phyloP scores from a whole-genome alignment of 2,888 invertebrate species.

The Trichopria drosophilae region DNA sequence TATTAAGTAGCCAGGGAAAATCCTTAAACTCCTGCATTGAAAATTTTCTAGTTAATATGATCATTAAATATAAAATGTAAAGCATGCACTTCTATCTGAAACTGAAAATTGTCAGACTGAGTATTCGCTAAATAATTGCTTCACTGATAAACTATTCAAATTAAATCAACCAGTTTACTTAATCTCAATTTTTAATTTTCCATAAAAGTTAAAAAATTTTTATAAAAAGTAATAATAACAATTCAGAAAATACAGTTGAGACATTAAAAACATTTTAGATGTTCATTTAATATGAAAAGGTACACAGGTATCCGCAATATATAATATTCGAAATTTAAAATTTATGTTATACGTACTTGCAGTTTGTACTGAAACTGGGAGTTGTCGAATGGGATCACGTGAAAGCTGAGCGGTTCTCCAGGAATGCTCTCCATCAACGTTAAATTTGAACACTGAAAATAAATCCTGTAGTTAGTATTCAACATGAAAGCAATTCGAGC shows the following conservation, averaged over 20 bases:
- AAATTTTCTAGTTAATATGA: too few relatives aligned
- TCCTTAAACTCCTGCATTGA: too few relatives aligned
- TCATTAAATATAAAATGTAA: too few relatives aligned
- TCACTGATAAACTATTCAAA: too few relatives aligned
- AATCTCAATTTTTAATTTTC: not conserved
- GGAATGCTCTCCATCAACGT: slow-evolving; percentile 96
- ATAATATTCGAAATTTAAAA: too few relatives aligned
- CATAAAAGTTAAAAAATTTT: not conserved
- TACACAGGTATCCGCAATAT: not conserved
- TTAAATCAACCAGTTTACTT: too few relatives aligned
- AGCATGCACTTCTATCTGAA: too few relatives aligned
- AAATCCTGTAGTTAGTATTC: not conserved
- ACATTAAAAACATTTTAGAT: not conserved
- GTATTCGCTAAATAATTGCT: too few relatives aligned
- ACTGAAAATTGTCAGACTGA: too few relatives aligned
- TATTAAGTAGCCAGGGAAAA: too few relatives aligned
- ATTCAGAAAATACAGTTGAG: not conserved
- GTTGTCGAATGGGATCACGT: slow-evolving; percentile 95
- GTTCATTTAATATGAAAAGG: not conserved
- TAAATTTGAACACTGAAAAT: slow-evolving; percentile 86
- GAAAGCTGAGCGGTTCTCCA: slow-evolving; percentile 92
- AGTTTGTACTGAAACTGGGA: slow-evolving; percentile 88
- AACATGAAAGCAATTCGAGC: not conserved
- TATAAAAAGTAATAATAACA: slow-evolving; percentile 10
- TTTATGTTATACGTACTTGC: too few relatives aligned